phyloP scores from a whole-genome alignment of 2,888 invertebrate species.

The Conops quadrifasciatus region DNA sequence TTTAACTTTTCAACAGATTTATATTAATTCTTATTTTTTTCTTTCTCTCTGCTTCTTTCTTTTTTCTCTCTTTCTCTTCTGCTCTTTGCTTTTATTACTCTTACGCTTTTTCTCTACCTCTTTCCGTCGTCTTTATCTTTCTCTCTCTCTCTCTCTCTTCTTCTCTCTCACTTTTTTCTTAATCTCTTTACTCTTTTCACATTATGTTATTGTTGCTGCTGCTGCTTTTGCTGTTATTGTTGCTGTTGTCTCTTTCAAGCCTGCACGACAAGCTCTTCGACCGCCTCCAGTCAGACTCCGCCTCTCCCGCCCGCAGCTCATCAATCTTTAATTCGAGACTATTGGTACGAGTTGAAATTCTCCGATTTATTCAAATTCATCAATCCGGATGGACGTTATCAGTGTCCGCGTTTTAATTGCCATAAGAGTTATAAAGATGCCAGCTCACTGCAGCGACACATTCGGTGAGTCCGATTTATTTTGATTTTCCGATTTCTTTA shows the following conservation, averaged over 20 bases:
- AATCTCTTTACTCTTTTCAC: background rate
- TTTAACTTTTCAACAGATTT: background rate
- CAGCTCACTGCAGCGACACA: slow-evolving; percentile 66
- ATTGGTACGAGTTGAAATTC: slow-evolving; percentile 66
- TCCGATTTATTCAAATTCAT: slow-evolving; percentile 65
- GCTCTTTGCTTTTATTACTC: slow-evolving; percentile 10
- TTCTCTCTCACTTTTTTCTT: background rate
- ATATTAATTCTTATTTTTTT: slow-evolving; percentile 34
- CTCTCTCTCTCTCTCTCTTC: background rate
- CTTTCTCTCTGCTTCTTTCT: slow-evolving; percentile 33
- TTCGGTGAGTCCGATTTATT: slow-evolving; percentile 59
- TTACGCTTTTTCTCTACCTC: background rate
- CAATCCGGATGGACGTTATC: slow-evolving; percentile 65
- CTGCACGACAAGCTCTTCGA: slow-evolving; percentile 56
- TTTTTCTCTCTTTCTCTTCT: slow-evolving; percentile 33
- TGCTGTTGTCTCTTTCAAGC: slow-evolving; percentile 33
- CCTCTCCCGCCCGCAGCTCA: slow-evolving; percentile 56
- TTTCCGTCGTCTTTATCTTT: background rate
- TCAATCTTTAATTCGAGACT: slow-evolving; percentile 62
- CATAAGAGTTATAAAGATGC: slow-evolving; percentile 66
- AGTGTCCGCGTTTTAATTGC: slow-evolving; percentile 65
- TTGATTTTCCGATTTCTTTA: background rate
- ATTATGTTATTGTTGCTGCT: background rate
- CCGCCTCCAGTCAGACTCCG: slow-evolving; percentile 60
- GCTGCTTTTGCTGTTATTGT: background rate